A percentile compares a stretch with the other conserved stretches of the same genome.
Evolutionary conservation across 2,888 invertebrate species (phyloP).

Genomic region (Dynastes maya): DNA sequence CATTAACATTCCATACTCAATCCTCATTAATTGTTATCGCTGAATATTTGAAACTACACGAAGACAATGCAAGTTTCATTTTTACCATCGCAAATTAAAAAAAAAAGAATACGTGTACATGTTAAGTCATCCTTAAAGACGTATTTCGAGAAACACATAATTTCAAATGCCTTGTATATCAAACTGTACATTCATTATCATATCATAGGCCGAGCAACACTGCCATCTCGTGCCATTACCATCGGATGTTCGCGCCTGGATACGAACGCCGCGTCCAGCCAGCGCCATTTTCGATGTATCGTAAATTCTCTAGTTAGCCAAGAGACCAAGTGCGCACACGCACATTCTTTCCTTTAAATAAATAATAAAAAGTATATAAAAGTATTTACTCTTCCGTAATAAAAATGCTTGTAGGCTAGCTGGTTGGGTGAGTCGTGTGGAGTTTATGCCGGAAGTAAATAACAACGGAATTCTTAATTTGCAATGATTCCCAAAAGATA

Average conservation of each 20-base stretch:
- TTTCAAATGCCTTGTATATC: constrained; percentile 69
- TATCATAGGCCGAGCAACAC: constrained; percentile 69
- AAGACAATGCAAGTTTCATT: constrained; percentile 1
- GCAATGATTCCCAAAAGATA: constrained; percentile 33
- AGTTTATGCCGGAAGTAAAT: constrained; percentile 44
- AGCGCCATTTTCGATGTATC: constrained; percentile 59
- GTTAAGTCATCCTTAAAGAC: constrained; percentile 55
- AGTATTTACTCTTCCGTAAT: constrained; percentile 59
- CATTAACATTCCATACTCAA: background rate
- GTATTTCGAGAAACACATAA: constrained; percentile 54
- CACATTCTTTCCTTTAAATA: constrained; percentile 57
- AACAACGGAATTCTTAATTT: constrained; percentile 38
- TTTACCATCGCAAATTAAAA: constrained; percentile 40
- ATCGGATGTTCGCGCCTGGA: constrained; percentile 56
- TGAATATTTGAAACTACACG: background rate
- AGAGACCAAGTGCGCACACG: constrained; percentile 63
- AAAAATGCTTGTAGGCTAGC: constrained; percentile 60
- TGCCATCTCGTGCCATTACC: constrained; percentile 69
- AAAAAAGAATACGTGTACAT: constrained; percentile 52
- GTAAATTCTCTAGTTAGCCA: constrained; percentile 54
- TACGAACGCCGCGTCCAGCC: constrained; percentile 57
- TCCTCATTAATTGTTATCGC: too few species aligned
- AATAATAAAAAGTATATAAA: constrained; percentile 21
- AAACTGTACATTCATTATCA: constrained; percentile 68
- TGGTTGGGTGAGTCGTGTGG: constrained; percentile 62